A percentile compares a stretch with the other conserved stretches of the same genome.
Conservation (phyloP, 2,888 invertebrate species). For the Pollenia amentaria region DNA sequence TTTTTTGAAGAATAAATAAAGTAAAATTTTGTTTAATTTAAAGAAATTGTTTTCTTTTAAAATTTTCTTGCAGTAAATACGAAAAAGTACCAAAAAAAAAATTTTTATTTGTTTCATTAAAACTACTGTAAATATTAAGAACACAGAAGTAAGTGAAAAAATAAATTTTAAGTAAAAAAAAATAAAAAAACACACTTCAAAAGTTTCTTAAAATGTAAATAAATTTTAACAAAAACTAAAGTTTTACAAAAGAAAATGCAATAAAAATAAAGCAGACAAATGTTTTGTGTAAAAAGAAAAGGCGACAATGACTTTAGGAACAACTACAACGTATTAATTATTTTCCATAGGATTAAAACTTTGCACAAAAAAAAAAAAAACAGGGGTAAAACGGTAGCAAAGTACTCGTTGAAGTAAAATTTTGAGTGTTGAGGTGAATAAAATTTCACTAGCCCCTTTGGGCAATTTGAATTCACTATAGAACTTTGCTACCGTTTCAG, state of each 20-base stretch:
- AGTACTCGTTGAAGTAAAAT: too few species aligned
- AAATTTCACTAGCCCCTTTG: too few species aligned
- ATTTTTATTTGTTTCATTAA: slow-evolving; percentile 62
- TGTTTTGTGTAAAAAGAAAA: too few species aligned
- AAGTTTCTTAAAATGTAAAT: slow-evolving; percentile 29
- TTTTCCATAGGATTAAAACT: too few species aligned
- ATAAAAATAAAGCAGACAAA: background rate
- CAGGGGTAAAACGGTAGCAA: too few species aligned
- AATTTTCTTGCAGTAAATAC: slow-evolving; percentile 30
- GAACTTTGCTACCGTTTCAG: too few species aligned
- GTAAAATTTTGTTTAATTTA: slow-evolving; percentile 54
- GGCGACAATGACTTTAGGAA: too few species aligned
- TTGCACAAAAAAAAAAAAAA: too few species aligned
- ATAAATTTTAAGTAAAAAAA: background rate
- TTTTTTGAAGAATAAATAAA: slow-evolving; percentile 57
- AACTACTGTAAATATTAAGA: slow-evolving; percentile 47
- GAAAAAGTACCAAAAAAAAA: slow-evolving; percentile 15
- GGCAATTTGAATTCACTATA: too few species aligned
- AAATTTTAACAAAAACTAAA: slow-evolving; percentile 13
- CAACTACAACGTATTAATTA: too few species aligned
- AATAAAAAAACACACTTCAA: background rate
- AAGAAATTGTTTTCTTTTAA: slow-evolving; percentile 5
- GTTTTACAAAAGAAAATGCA: background rate
- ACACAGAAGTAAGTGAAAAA: slow-evolving; percentile 13
- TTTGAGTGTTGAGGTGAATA: too few species aligned